A percentile compares a stretch with the other conserved stretches of the same genome.
These are phyloP conservation scores for Astreopora myriophthalma DNA, from an alignment of 64 coral and sea anemone species.

Conservation along the genomic window DNA sequence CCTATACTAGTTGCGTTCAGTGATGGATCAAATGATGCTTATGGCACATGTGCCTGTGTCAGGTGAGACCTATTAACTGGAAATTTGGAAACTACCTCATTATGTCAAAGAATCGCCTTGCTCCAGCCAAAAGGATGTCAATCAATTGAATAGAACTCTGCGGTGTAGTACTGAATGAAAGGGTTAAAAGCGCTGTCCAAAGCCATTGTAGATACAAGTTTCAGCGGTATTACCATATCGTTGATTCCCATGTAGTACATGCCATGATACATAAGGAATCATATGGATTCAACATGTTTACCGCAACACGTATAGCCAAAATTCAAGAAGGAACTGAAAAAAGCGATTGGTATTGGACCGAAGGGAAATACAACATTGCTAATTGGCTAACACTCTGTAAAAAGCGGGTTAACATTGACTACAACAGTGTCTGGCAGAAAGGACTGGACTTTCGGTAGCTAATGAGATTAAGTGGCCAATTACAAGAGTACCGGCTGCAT, in stretches of 20 bases:
- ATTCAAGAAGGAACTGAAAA: neutral
- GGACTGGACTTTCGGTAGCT: neutral
- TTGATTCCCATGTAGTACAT: constrained; percentile 47
- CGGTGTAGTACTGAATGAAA: constrained; percentile 43
- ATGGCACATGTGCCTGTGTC: constrained; percentile 52
- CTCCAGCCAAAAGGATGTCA: constrained; percentile 50
- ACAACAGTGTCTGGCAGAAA: neutral
- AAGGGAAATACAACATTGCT: neutral
- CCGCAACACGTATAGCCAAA: neutral
- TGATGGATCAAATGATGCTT: constrained; percentile 65
- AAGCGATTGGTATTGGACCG: neutral
- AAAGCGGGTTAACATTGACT: neutral
- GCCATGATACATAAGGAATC: constrained; percentile 10
- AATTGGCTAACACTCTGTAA: neutral
- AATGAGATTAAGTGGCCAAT: neutral
- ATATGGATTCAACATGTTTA: neutral
- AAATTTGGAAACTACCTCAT: constrained; percentile 20
- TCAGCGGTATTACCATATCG: constrained; percentile 48
- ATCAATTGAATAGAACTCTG: constrained; percentile 3
- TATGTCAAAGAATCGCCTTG: constrained; percentile 68
- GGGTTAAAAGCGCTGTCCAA: constrained; percentile 59
- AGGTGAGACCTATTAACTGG: constrained; percentile 24
- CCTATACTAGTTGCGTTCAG: constrained; percentile 43
- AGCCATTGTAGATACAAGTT: constrained; percentile 56
- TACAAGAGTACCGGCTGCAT: neutral